These are phyloP conservation scores for Callyntrura guangdongensis DNA, from an alignment of 2,888 invertebrate genomes.

Conservation along the genomic window DNA sequence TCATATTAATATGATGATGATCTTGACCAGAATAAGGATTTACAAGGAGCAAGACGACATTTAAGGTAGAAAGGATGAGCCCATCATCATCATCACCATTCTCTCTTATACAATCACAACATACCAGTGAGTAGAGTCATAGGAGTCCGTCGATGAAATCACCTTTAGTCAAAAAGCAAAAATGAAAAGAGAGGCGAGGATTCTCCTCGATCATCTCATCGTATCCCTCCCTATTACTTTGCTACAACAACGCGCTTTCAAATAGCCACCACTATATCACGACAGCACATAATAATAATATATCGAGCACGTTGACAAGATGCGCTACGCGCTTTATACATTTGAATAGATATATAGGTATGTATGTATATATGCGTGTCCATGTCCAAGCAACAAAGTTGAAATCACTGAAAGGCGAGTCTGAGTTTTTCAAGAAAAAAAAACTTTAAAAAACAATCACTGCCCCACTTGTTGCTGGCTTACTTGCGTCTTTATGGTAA, in stretches of 20 bases:
- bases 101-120: constrained; percentile 17
- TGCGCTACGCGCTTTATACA: not conserved
- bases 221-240: not conserved
- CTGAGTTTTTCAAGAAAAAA: constrained; percentile 43
- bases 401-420: constrained; percentile 58
- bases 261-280: constrained; percentile 29
- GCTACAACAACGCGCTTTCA: not conserved
- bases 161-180: constrained; percentile 53
- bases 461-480: constrained; percentile 18
- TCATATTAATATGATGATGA: constrained; percentile 67
- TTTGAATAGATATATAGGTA: not conserved
- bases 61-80: constrained; percentile 80
- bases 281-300: constrained; percentile 12
- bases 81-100: constrained; percentile 63
- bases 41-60: constrained; percentile 77
- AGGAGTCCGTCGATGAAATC: constrained; percentile 74
- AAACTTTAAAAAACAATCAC: constrained; percentile 28
- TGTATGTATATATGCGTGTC: not conserved
- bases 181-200: constrained; percentile 36
- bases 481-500: constrained; percentile 8
- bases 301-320: constrained; percentile 13
- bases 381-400: not conserved
- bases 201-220: constrained; percentile 40
- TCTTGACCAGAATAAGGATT: constrained; percentile 80
- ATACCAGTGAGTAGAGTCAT: constrained; percentile 17